Evolutionary conservation across 2,797 vertebrate genomes (phyloP), one percentile per base, ranked within the genome.

Genomic region (Esox lucius): DNA sequence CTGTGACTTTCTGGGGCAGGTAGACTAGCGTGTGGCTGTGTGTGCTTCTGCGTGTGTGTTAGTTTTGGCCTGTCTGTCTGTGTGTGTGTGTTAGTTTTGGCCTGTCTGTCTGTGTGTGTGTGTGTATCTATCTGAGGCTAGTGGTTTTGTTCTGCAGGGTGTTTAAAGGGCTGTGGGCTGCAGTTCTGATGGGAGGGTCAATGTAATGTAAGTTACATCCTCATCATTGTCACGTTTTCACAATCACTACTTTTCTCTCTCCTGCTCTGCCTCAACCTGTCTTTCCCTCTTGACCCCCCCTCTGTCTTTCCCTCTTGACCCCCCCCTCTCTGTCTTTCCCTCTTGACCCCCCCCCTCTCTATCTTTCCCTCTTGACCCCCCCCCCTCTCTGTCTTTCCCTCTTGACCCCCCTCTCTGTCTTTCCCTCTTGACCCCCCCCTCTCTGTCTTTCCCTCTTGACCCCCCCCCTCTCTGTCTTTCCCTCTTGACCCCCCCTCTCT

Each of bases 101-200:
- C 31, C 4, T 35, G n/a, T 5, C 15, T 13, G 33, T 13, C 7
- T 68, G 61, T 48, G 19, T 11, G 51, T 35, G 51, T 33, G 64
- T 66, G 64, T 66, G 22, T 46, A 22, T 65, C 68, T 72, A 2
- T 89, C 87, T 89, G 83, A 89, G 86, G 85, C 9, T 59, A 11
- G 56, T 89, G 83, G 83, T 87, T 89, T 79, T 87, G 83, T 87
- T 87, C 86, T 89, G 84, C 86, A 89, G 87, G 87, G 80, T 89
- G 85, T 89, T 84, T 85, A 86, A 86, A 83, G 86, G 86, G 78
- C 86, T 89, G 82, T 89, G 86, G 87, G 87, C 83, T 77, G 84
- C 85, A 81, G 86, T 84, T 83, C 87, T 87, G 87, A 87, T 86
- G 87, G 87, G 87, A 87, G 85, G 87, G 85, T 87, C 86, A 84